Conservation (phyloP, 1,140 invertebrate species). For the Hetaerina americana region DNA sequence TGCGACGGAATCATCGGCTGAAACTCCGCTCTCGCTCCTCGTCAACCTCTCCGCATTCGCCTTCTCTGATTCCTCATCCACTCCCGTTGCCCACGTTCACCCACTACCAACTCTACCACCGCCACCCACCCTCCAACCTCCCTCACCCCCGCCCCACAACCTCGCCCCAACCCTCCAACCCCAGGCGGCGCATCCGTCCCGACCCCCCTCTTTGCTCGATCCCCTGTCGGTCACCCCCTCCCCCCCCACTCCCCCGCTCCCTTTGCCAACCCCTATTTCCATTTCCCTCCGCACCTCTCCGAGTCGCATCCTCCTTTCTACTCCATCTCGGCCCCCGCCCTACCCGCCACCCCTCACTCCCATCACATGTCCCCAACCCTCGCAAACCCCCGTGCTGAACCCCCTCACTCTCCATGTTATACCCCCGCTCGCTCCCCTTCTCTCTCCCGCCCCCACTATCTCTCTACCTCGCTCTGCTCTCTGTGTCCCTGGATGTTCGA, state of each 20-base stretch:
- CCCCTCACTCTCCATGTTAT: no score
- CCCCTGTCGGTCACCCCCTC: neutral
- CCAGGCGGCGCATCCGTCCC: no score
- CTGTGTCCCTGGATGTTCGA: neutral
- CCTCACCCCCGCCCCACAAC: no score
- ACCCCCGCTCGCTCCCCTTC: neutral
- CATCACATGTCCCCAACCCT: neutral
- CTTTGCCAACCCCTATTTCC: neutral
- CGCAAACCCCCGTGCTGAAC: neutral
- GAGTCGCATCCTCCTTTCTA: neutral
- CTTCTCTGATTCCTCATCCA: no score
- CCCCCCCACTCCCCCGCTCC: neutral
- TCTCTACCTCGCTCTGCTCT: neutral
- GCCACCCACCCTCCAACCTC: no score
- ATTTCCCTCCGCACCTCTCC: neutral
- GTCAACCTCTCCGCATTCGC: no score
- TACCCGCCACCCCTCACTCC: neutral
- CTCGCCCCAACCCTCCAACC: no score
- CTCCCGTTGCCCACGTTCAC: no score
- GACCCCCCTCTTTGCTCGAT: neutral
- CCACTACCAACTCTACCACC: no score
- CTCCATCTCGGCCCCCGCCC: no score
- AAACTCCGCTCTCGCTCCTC: no score
- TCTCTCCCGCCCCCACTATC: neutral
- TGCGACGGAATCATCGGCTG: no score